Conservation (phyloP, 2,113 vertebrate genomes). For the Danionella cerebrum region DNA sequence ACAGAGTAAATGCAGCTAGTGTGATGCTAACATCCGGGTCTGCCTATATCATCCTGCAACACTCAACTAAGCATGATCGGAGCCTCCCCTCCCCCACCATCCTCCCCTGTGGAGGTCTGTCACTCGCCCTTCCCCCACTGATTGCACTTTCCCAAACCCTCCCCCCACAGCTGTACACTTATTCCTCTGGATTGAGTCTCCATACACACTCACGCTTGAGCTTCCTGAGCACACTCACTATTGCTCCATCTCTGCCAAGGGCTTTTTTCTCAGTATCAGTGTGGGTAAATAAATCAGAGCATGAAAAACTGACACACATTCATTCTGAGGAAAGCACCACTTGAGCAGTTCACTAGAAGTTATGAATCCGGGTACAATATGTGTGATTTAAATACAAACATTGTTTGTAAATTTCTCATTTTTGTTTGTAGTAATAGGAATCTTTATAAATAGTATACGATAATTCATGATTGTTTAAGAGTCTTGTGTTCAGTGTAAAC, state of each 20-base stretch:
- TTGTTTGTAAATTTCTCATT: no score
- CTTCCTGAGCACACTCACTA: constrained; percentile 6
- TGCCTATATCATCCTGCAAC: no score
- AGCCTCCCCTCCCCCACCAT: constrained; percentile 31
- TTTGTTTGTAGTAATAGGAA: no score
- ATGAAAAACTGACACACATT: constrained; percentile 28
- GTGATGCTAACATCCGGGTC: no score
- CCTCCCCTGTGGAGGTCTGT: constrained; percentile 10
- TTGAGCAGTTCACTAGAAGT: background rate
- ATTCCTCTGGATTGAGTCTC: constrained; percentile 15
- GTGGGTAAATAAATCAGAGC: constrained; percentile 39
- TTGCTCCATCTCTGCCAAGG: constrained; percentile 13
- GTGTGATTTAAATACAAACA: no score
- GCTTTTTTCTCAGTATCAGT: constrained; percentile 5
- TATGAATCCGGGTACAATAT: no score
- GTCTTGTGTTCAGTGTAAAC: no score
- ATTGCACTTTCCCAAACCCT: constrained; percentile 5
- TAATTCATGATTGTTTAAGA: no score
- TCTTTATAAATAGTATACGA: no score
- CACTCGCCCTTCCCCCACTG: constrained; percentile 1
- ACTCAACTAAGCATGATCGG: background rate
- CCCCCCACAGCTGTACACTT: constrained; percentile 21
- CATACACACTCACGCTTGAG: background rate
- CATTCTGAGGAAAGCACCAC: constrained; percentile 2
- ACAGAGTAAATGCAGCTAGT: no score